Evolutionary conservation across 2,797 vertebrate genomes (phyloP).

Genomic region (Neoniphon sammara): DNA sequence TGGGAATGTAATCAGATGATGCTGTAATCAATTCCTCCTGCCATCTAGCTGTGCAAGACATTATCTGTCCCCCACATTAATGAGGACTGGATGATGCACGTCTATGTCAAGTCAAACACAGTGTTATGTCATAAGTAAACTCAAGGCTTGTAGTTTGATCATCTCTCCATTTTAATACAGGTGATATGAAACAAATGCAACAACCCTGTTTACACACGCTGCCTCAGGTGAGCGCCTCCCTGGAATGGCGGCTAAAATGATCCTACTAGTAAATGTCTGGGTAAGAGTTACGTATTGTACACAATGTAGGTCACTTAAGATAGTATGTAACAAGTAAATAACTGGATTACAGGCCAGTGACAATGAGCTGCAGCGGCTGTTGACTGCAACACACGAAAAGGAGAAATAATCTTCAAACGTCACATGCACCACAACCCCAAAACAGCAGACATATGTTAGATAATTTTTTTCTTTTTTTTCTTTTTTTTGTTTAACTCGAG

Average conservation of each 20-base stretch:
- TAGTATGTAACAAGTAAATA: slow-evolving; percentile 84
- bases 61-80: slow-evolving; percentile 3
- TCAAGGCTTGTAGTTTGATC: slow-evolving; percentile 78
- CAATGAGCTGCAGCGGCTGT: slow-evolving; percentile 74
- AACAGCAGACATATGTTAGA: slow-evolving; percentile 79
- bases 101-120: slow-evolving; percentile 18
- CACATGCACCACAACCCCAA: slow-evolving; percentile 86
- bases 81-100: neutral
- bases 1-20: slow-evolving; percentile 30
- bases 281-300: slow-evolving; percentile 83
- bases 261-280: slow-evolving; percentile 80
- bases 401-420: slow-evolving; percentile 78
- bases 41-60: neutral
- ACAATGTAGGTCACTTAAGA: slow-evolving; percentile 84
- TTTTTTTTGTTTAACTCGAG: slow-evolving; percentile 56
- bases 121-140: slow-evolving; percentile 68
- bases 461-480: slow-evolving; percentile 48
- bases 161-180: slow-evolving; percentile 87
- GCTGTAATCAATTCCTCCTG: slow-evolving; percentile 7
- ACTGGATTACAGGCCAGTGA: slow-evolving; percentile 79
- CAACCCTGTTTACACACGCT: slow-evolving; percentile 86
- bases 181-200: slow-evolving; percentile 88
- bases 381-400: slow-evolving; percentile 73
- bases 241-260: slow-evolving; percentile 80
- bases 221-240: slow-evolving; percentile 75